Evolutionary conservation across 2,797 vertebrate genomes (phyloP).

Genomic region (Craterocephalus amniculus): DNA sequence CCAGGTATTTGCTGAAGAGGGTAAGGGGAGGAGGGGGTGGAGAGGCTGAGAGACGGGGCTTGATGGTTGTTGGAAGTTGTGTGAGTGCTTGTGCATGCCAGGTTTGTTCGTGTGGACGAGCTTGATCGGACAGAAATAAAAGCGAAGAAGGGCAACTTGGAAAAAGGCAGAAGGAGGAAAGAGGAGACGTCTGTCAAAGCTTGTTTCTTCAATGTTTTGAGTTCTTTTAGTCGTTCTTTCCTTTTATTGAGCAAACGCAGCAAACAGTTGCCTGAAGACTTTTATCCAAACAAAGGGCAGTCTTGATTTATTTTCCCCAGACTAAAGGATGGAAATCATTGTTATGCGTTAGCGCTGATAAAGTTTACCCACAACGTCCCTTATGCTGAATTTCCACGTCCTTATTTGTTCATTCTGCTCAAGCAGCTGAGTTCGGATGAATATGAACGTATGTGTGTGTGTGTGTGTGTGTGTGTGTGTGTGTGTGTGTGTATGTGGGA

Average conservation of each 20-base stretch:
- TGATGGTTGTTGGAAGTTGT: constrained; percentile 10
- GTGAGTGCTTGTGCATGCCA: background rate
- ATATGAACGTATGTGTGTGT: no score
- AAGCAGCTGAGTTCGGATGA: no score
- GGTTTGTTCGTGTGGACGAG: constrained; percentile 16
- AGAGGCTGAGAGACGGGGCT: constrained; percentile 15
- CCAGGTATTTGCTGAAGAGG: constrained; percentile 48
- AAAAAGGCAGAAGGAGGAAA: constrained; percentile 8
- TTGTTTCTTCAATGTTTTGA: constrained; percentile 22
- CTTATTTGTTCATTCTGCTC: no score
- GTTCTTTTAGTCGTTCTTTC: no score
- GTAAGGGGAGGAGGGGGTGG: constrained; percentile 7
- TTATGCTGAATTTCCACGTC: no score
- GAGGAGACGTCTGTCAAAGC: constrained; percentile 5
- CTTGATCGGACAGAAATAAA: constrained; percentile 3
- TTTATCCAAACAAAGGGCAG: background rate
- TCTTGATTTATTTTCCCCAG: background rate
- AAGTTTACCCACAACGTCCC: no score
- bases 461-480: background rate
- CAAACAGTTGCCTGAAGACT: background rate
- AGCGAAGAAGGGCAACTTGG: background rate
- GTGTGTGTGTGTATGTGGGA: no score
- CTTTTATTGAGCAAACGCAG: background rate
- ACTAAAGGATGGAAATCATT: no score
- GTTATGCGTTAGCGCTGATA: no score